phyloP scores from a whole-genome alignment of 2,888 invertebrate genomes.

The Lepidochitona cinerea region DNA sequence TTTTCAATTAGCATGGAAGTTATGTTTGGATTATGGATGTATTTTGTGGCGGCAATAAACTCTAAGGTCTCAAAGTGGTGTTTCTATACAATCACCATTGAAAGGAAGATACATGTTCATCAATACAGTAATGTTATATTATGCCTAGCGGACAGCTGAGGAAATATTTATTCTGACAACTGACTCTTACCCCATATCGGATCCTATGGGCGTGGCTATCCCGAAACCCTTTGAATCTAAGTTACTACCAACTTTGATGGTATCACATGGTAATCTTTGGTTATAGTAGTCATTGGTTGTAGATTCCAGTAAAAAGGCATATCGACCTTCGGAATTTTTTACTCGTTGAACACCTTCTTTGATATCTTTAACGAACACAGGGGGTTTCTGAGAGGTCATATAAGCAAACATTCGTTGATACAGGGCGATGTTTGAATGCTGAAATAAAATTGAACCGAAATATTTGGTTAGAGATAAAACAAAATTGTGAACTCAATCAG shows the following conservation, averaged over 20 bases:
- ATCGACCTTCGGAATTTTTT: slow-evolving; percentile 75
- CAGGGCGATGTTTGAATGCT: slow-evolving; percentile 89
- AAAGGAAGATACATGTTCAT: too few species aligned
- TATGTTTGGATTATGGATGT: too few species aligned
- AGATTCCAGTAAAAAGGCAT: slow-evolving; percentile 74
- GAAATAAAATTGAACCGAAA: too few species aligned
- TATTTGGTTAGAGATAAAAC: too few species aligned
- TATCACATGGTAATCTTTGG: slow-evolving; percentile 81
- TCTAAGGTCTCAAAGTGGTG: too few species aligned
- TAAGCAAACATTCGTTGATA: slow-evolving; percentile 97
- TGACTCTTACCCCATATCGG: slow-evolving; percentile 39
- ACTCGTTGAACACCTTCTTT: slow-evolving; percentile 86
- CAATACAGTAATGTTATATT: too few species aligned
- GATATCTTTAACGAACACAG: slow-evolving; percentile 84
- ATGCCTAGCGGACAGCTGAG: too few species aligned
- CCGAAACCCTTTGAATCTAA: slow-evolving; percentile 91
- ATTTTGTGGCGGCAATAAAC: too few species aligned
- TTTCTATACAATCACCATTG: too few species aligned
- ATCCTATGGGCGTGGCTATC: slow-evolving; percentile 77
- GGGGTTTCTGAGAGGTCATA: slow-evolving; percentile 80
- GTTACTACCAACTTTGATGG: slow-evolving; percentile 82
- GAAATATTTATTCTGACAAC: too few species aligned
- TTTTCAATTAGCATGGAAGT: too few species aligned
- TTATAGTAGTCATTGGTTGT: slow-evolving; percentile 85
- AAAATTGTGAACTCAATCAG: too few species aligned